Conservation (phyloP, 2,888 invertebrate genomes). For the Drosophila antonietae region DNA sequence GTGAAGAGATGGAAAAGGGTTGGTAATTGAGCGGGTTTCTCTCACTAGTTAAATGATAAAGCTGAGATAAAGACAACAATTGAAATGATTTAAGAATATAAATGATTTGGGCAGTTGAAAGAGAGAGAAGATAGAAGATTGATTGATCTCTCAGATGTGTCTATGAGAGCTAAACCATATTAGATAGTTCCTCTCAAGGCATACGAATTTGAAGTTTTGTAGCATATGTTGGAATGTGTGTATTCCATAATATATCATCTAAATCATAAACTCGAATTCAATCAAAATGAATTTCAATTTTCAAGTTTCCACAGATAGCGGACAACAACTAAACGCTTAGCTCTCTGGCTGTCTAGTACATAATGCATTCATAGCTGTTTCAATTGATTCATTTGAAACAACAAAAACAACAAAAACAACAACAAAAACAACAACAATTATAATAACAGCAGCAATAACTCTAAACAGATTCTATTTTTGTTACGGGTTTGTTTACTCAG, state of each 20-base stretch:
- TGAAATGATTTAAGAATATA: neutral
- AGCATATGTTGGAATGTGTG: neutral
- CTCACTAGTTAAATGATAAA: neutral
- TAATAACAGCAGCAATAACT: neutral
- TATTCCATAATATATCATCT: neutral
- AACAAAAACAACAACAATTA: neutral
- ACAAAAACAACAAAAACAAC: neutral
- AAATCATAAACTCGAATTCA: neutral
- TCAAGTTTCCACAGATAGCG: neutral
- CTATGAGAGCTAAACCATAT: neutral
- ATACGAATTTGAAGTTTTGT: too few species aligned
- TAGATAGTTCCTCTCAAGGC: too few species aligned
- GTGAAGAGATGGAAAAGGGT: neutral
- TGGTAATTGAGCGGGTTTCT: too few species aligned
- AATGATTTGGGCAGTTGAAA: neutral
- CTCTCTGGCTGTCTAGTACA: slow-evolving; percentile 3
- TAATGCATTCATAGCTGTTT: neutral
- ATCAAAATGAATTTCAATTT: neutral
- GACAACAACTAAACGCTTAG: neutral
- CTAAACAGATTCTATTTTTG: slow-evolving; percentile 35
- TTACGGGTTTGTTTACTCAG: slow-evolving; percentile 23
- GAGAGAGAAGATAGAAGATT: neutral
- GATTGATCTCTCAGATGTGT: neutral
- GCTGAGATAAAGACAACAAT: too few species aligned
- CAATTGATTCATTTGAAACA: slow-evolving; percentile 15